Conservation (phyloP, 1,140 invertebrate genomes). For the Melipona quadrifasciata region DNA sequence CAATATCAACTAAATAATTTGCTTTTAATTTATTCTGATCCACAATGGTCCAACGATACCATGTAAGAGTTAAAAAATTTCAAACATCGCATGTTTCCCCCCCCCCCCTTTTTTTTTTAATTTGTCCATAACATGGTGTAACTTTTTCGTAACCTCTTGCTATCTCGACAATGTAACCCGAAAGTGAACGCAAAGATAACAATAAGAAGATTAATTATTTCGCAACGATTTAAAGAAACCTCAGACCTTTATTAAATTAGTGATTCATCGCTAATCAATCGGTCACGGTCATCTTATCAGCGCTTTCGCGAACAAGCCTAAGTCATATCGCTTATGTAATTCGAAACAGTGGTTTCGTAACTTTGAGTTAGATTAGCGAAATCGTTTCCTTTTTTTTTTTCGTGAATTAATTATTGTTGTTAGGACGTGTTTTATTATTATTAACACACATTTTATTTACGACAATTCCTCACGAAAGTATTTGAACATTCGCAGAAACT, state of each 20-base stretch:
- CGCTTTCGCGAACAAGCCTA: not conserved
- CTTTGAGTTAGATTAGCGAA: not conserved
- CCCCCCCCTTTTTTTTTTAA: not conserved
- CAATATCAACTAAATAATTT: too few species aligned
- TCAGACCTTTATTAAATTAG: not conserved
- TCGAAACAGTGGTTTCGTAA: not conserved
- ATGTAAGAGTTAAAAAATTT: not conserved
- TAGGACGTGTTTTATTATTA: too few species aligned
- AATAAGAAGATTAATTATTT: not conserved
- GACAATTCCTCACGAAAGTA: too few species aligned
- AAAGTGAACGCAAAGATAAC: not conserved
- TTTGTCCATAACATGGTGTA: not conserved
- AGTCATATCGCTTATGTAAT: slow-evolving; percentile 9
- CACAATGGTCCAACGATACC: too few species aligned
- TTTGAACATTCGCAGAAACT: too few species aligned
- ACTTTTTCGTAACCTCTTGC: not conserved
- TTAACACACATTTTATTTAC: too few species aligned
- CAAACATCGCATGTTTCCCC: not conserved
- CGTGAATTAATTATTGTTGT: too few species aligned
- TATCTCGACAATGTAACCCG: not conserved
- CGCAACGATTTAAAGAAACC: not conserved
- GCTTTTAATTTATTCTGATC: too few species aligned
- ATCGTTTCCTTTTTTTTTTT: not conserved
- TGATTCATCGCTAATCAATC: not conserved
- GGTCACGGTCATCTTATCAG: not conserved